phyloP scores from a whole-genome alignment of 2,113 vertebrate genomes.

The Poeciliopsis occidentalis region DNA sequence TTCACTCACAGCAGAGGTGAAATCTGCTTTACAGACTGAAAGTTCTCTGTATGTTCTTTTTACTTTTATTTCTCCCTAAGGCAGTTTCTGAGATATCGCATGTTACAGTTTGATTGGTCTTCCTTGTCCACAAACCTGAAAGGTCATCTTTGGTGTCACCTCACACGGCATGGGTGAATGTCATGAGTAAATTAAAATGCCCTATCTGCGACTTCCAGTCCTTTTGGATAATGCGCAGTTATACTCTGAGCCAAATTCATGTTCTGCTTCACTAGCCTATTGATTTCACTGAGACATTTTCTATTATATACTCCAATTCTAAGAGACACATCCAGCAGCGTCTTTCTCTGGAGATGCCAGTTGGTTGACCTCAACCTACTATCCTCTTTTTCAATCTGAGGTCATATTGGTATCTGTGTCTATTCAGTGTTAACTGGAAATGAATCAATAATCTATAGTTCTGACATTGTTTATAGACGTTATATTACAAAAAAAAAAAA shows the following conservation, averaged over 20 bases:
- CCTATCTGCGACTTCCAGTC: constrained; percentile 76
- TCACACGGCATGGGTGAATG: constrained; percentile 62
- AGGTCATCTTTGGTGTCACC: constrained; percentile 73
- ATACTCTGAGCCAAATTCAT: constrained; percentile 69
- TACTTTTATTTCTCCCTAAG: constrained; percentile 31
- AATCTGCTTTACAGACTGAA: constrained; percentile 46
- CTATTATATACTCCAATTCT: constrained; percentile 50
- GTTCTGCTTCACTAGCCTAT: constrained; percentile 70
- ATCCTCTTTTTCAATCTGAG: constrained; percentile 35
- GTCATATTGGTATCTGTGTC: constrained; percentile 12
- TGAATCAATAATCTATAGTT: constrained; percentile 27
- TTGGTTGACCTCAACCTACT: constrained; percentile 50
- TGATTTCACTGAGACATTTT: constrained; percentile 69
- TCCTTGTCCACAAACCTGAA: constrained; percentile 68
- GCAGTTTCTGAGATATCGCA: constrained; percentile 46
- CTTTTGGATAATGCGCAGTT: constrained; percentile 72
- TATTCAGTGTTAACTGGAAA: constrained; percentile 32
- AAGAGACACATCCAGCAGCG: constrained; percentile 47
- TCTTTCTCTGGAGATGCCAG: constrained; percentile 40
- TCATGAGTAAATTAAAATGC: constrained; percentile 79
- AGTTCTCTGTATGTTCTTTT: constrained; percentile 30
- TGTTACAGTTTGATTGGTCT: constrained; percentile 45
- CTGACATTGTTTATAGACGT: constrained; percentile 15
- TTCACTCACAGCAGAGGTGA: constrained; percentile 39
- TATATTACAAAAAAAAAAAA: neutral